These are phyloP conservation scores for Paracentrotus lividus DNA, from an alignment of 53 echinoderm and acorn worm genomes.

Conservation along the genomic window DNA sequence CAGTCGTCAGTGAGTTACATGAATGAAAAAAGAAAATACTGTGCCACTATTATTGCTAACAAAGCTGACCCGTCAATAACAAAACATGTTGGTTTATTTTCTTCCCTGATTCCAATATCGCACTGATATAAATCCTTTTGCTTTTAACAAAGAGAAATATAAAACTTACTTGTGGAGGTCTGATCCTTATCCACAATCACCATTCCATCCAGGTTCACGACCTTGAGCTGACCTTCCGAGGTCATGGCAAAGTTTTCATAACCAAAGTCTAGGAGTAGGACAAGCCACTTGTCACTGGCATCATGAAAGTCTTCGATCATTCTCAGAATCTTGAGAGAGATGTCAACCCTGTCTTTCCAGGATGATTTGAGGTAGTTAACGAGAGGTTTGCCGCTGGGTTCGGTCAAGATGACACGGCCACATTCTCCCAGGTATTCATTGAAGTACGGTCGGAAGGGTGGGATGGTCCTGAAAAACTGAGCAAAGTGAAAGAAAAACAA, in stretches of 20 bases:
- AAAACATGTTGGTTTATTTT: neutral
- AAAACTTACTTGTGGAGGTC: constrained; percentile 51
- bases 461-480: constrained; percentile 86
- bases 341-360: constrained; percentile 86
- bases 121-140: neutral
- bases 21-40: too few relatives aligned
- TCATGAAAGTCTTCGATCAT: constrained; percentile 87
- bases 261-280: constrained; percentile 83
- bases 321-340: constrained; percentile 84
- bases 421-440: constrained; percentile 89
- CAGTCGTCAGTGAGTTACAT: neutral
- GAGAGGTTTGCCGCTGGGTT: constrained; percentile 82
- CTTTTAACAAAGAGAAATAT: neutral
- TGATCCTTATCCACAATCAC: constrained; percentile 88
- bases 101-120: neutral
- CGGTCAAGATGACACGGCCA: constrained; percentile 86
- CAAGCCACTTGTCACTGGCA: constrained; percentile 78
- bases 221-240: constrained; percentile 76
- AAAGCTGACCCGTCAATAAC: neutral
- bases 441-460: constrained; percentile 80
- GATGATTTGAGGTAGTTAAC: constrained; percentile 77
- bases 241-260: constrained; percentile 90
- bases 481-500: constrained; percentile 8
- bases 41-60: neutral
- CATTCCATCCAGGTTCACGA: constrained; percentile 83